phyloP scores from a whole-genome alignment of 2,113 vertebrate species.

The Trematocara nigrifrons region DNA sequence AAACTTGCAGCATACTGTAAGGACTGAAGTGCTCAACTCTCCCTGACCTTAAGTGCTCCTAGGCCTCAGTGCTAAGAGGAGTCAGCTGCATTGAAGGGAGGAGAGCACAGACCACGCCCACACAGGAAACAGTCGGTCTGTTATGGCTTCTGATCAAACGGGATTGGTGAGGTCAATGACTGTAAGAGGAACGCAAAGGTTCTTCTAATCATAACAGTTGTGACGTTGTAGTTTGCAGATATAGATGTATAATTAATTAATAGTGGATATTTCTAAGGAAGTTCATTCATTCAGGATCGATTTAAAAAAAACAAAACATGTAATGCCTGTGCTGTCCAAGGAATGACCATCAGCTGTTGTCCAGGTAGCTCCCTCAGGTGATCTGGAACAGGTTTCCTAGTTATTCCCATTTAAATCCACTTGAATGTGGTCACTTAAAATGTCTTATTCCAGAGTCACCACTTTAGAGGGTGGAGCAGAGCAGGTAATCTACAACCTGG shows the following conservation, averaged over 20 bases:
- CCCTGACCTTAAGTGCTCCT: not conserved
- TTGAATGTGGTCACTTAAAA: not conserved
- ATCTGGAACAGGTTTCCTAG: not conserved
- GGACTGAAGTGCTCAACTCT: not conserved
- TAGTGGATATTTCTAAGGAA: not conserved
- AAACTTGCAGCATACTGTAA: not conserved
- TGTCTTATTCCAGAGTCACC: not conserved
- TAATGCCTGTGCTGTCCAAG: not conserved
- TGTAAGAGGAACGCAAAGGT: not conserved
- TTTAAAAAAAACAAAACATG: not conserved
- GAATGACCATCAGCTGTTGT: not conserved
- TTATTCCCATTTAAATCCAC: not conserved
- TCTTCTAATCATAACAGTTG: not conserved
- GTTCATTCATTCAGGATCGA: rapidly evolving
- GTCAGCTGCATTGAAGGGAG: not conserved
- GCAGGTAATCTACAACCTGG: not conserved
- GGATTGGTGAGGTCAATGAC: not conserved
- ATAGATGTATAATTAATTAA: not conserved
- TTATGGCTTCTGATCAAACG: not conserved
- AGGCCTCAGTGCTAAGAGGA: not conserved
- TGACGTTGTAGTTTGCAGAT: not conserved
- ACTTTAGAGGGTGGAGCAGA: not conserved
- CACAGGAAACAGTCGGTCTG: not conserved
- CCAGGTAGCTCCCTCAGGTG: not conserved
- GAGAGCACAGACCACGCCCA: not conserved